These are phyloP conservation scores for Eulemur albifrons DNA, from an alignment of 2,797 vertebrate species.

Conservation along the genomic window DNA sequence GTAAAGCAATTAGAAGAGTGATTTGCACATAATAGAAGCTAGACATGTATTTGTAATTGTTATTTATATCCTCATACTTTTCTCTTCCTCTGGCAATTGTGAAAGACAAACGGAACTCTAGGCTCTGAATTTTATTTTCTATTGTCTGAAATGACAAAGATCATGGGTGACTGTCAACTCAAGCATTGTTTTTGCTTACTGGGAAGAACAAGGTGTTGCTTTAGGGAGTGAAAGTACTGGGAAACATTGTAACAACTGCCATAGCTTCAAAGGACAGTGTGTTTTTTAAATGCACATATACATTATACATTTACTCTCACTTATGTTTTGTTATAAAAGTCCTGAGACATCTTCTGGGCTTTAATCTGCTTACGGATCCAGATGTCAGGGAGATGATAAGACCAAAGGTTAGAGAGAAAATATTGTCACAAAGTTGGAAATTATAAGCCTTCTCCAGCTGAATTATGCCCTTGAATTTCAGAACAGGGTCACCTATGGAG, in stretches of 20 bases:
- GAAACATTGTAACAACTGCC: neutral
- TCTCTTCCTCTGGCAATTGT: neutral
- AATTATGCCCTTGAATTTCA: conserved; percentile 64
- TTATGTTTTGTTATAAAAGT: neutral
- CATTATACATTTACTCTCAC: neutral
- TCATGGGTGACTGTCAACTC: neutral
- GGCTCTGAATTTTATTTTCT: neutral
- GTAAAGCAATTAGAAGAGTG: neutral
- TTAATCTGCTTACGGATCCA: conserved; percentile 6
- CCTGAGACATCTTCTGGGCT: neutral
- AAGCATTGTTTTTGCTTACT: neutral
- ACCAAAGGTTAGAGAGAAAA: conserved; percentile 62
- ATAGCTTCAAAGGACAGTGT: neutral
- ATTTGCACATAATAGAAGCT: neutral
- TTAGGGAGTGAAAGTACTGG: conserved; percentile 72
- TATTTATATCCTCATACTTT: neutral
- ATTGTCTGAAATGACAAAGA: conserved; percentile 8
- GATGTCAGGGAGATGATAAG: neutral
- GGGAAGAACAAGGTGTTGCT: conserved; percentile 74
- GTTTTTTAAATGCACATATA: neutral
- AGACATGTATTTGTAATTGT: neutral
- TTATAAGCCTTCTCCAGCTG: conserved; percentile 64
- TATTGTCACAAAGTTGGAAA: conserved; percentile 45
- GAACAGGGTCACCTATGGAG: neutral
- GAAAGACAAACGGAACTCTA: neutral